These are phyloP conservation scores for Antitype chi DNA, from an alignment of 2,888 invertebrate species.

Conservation along the genomic window DNA sequence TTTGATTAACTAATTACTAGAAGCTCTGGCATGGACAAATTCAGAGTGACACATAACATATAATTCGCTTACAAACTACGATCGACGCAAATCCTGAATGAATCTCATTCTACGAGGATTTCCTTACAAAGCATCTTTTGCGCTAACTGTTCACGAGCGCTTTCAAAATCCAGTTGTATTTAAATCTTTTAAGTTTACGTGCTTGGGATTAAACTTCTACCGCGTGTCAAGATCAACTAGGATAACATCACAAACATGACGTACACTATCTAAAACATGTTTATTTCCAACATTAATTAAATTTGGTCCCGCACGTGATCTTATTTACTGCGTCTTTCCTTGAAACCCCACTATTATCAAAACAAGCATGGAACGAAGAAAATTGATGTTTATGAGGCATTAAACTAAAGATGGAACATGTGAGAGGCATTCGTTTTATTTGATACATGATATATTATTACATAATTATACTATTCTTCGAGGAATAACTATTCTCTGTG, in stretches of 20 bases:
- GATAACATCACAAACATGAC: conserved; percentile 22
- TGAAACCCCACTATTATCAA: conserved; percentile 46
- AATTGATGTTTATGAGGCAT: conserved; percentile 48
- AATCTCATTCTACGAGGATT: background rate
- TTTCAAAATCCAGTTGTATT: background rate
- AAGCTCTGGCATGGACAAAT: background rate
- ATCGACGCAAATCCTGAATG: background rate
- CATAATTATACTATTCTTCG: conserved; percentile 21
- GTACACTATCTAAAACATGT: conserved; percentile 27
- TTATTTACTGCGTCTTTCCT: conserved; percentile 36
- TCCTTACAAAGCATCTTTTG: background rate
- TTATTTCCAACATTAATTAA: conserved; percentile 48
- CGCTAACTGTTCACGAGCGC: background rate
- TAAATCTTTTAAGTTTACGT: background rate
- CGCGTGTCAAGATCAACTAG: background rate
- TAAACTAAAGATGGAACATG: conserved; percentile 37
- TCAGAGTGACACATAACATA: background rate
- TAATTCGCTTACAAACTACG: background rate
- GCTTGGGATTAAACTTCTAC: background rate
- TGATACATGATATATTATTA: conserved; percentile 38
- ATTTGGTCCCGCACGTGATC: conserved; percentile 47
- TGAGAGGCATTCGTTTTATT: conserved; percentile 42
- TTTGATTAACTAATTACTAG: background rate
- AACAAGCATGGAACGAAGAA: conserved; percentile 37
- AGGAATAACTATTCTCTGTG: conserved; percentile 21